Evolutionary conservation across 2,113 vertebrate species (phyloP).

Genomic region (Telmatochromis bifrenatus): DNA sequence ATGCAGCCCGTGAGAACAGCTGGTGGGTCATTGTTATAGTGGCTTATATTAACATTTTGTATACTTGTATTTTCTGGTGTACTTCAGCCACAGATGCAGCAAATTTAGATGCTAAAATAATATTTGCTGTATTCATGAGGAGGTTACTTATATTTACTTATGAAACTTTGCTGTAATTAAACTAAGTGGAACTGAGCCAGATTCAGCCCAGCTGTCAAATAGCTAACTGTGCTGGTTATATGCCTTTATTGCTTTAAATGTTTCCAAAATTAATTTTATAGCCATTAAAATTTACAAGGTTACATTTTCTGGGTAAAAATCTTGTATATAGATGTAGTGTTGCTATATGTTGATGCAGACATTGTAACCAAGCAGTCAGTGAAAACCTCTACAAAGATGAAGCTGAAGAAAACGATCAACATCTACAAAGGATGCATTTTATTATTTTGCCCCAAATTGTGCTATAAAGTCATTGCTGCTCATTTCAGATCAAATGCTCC

Average conservation of each 20-base stretch:
- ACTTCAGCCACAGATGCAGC: background rate
- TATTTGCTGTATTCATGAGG: background rate
- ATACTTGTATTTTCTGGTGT: background rate
- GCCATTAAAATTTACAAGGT: too few relatives aligned
- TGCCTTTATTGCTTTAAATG: rapidly evolving
- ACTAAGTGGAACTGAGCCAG: rapidly evolving
- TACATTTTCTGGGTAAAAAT: background rate
- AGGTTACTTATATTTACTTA: background rate
- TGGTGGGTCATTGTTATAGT: background rate
- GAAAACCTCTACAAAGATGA: background rate
- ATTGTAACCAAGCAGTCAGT: background rate
- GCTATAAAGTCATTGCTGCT: background rate
- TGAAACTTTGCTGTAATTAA: background rate
- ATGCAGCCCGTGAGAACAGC: background rate
- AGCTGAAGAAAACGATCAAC: background rate
- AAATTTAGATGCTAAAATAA: background rate
- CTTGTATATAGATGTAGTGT: background rate
- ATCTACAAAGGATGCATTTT: background rate
- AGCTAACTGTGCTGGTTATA: background rate
- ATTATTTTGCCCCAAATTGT: background rate
- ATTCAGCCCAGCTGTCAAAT: background rate
- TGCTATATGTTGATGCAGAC: background rate
- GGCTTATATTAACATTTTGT: background rate
- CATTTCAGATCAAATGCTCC: background rate
- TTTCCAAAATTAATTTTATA: background rate